A percentile compares a stretch with the other conserved stretches of the same genome.
Conservation (phyloP, 2,888 invertebrate species). For the Acronicta psi region DNA sequence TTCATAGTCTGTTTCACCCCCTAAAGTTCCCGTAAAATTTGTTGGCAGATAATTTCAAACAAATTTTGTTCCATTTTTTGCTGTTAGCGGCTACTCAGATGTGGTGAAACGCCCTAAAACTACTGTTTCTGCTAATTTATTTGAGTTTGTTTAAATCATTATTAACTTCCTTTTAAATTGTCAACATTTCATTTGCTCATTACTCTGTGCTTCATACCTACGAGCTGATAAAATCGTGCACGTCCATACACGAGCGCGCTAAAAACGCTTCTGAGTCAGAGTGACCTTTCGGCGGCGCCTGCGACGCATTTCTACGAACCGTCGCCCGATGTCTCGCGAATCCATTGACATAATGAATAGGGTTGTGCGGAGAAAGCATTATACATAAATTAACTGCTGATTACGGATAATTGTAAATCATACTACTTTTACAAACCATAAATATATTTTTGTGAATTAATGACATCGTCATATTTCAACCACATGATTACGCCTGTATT, state of each 20-base stretch:
- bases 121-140: too few relatives aligned
- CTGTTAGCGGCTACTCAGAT: too few relatives aligned
- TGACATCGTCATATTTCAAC: too few relatives aligned
- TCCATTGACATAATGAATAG: conserved; percentile 65
- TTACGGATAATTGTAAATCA: conserved; percentile 27
- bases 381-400: conserved; percentile 35
- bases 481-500: too few relatives aligned
- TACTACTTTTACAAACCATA: not conserved
- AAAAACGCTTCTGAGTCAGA: conserved; percentile 48
- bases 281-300: conserved; percentile 67
- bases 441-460: not conserved
- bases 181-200: not conserved
- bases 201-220: conserved; percentile 18
- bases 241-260: conserved; percentile 26
- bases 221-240: conserved; percentile 26
- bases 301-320: conserved; percentile 65
- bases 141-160: too few relatives aligned
- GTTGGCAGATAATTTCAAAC: too few relatives aligned
- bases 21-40: too few relatives aligned
- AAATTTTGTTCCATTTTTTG: too few relatives aligned
- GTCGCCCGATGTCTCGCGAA: conserved; percentile 66
- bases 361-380: conserved; percentile 60
- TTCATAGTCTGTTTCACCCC: too few relatives aligned
- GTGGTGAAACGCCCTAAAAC: too few relatives aligned
- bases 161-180: too few relatives aligned